Percentiles rank a stretch among this genome's conserved stretches.
Evolutionary conservation across 2,113 vertebrate species (phyloP).

Genomic region (Donacobius atricapilla): DNA sequence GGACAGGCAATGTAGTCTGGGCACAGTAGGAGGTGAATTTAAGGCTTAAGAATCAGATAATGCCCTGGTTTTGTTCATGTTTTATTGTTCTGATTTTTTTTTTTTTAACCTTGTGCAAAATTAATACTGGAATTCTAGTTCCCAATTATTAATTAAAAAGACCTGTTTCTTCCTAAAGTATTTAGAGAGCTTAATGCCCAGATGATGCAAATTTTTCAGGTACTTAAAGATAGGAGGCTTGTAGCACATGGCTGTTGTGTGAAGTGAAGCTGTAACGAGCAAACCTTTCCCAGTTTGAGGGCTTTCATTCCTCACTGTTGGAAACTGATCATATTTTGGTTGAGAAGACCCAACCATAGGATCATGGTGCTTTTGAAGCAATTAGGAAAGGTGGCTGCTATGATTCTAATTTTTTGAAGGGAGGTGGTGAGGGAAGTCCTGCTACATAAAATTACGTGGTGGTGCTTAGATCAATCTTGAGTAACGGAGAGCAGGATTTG

Average conservation of each 20-base stretch:
- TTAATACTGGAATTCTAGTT: neutral
- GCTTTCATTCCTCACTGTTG: neutral
- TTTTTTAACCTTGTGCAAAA: neutral
- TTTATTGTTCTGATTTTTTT: neutral
- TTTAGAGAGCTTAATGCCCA: neutral
- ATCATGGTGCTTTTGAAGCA: neutral
- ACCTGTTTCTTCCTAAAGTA: neutral
- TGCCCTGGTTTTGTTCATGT: neutral
- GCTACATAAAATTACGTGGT: neutral
- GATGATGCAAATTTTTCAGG: neutral
- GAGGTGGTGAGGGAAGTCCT: neutral
- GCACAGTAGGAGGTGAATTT: neutral
- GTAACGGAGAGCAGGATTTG: neutral
- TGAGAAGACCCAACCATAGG: neutral
- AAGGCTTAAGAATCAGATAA: neutral
- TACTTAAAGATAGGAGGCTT: fast-evolving
- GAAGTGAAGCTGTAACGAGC: neutral
- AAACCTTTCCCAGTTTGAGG: neutral
- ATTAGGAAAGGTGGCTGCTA: neutral
- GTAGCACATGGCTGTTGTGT: fast-evolving
- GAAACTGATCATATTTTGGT: neutral
- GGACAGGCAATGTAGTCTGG: neutral
- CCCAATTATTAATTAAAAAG: neutral
- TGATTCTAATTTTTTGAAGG: neutral
- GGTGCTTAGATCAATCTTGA: neutral